Conservation (phyloP, 2,888 invertebrate genomes). For the Drosophila atroscutellata region DNA sequence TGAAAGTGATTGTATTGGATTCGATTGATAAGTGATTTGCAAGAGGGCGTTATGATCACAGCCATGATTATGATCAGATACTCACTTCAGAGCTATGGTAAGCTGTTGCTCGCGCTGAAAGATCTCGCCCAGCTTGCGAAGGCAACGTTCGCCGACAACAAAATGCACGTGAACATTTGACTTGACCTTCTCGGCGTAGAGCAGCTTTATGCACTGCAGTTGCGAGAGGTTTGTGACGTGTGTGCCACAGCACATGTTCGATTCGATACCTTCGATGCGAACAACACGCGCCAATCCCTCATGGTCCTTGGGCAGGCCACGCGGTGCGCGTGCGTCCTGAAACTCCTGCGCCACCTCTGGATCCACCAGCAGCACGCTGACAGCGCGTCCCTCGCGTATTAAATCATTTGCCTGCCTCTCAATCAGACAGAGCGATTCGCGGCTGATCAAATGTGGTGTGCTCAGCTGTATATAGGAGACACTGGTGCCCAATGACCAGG, state of each 20-base stretch:
- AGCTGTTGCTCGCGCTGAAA: constrained; percentile 89
- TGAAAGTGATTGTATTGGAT: constrained; percentile 73
- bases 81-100: constrained; percentile 90
- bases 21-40: background rate
- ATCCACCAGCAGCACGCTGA: constrained; percentile 88
- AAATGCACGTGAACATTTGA: constrained; percentile 89
- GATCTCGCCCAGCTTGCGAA: constrained; percentile 87
- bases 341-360: constrained; percentile 87
- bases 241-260: constrained; percentile 95
- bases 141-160: constrained; percentile 90
- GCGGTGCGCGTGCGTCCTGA: constrained; percentile 81
- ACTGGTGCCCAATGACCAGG: constrained; percentile 92
- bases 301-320: constrained; percentile 93
- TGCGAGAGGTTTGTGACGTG: constrained; percentile 91
- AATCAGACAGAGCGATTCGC: constrained; percentile 86
- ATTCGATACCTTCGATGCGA: constrained; percentile 90
- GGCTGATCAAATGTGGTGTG: constrained; percentile 86
- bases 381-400: constrained; percentile 86
- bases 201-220: constrained; percentile 88
- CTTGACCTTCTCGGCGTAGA: constrained; percentile 90
- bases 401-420: constrained; percentile 89
- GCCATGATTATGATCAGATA: constrained; percentile 24
- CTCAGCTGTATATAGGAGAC: constrained; percentile 90
- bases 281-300: constrained; percentile 91
- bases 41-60: background rate